A percentile compares a stretch with the other conserved stretches of the same genome.
phyloP scores from a whole-genome alignment of 2,797 vertebrate species.

The Sebastes elongatus region DNA sequence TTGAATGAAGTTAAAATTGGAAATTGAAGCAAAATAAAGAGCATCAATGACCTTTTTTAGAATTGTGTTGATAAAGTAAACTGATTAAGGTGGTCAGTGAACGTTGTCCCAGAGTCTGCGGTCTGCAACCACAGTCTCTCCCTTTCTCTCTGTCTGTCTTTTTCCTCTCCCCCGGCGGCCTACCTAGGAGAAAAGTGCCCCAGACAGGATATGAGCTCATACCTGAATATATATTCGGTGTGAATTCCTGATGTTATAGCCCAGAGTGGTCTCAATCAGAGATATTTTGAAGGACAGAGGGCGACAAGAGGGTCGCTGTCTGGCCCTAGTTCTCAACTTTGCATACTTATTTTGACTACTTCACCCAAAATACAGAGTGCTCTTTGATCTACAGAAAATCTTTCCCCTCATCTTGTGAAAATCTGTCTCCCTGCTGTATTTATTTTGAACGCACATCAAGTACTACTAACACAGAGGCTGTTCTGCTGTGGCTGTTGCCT shows the following conservation, averaged over 20 bases:
- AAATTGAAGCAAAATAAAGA: constrained; percentile 50
- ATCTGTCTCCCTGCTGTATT: constrained; percentile 55
- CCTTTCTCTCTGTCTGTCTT: constrained; percentile 42
- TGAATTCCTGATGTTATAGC: constrained; percentile 55
- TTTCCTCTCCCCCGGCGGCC: constrained; percentile 28
- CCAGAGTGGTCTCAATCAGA: constrained; percentile 61
- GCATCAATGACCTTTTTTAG: constrained; percentile 35
- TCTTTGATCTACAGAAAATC: constrained; percentile 54
- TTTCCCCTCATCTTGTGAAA: constrained; percentile 42
- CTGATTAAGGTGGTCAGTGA: constrained; percentile 46
- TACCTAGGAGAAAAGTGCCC: constrained; percentile 63
- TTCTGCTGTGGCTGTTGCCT: constrained; percentile 49
- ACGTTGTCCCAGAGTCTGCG: constrained; percentile 55
- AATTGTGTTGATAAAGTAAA: constrained; percentile 60
- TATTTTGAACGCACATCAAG: constrained; percentile 68
- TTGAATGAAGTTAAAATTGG: constrained; percentile 38
- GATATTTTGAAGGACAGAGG: constrained; percentile 52
- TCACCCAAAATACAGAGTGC: constrained; percentile 20
- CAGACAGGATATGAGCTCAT: constrained; percentile 85
- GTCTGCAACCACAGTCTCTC: constrained; percentile 48
- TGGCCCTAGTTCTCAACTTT: constrained; percentile 42
- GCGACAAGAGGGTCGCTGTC: constrained; percentile 36
- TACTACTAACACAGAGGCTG: constrained; percentile 52
- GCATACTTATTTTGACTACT: constrained; percentile 35
- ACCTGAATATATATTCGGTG: constrained; percentile 59